A percentile compares a stretch with the other conserved stretches of the same genome.
phyloP scores from a whole-genome alignment of 2,888 invertebrate species.

The Eudemis profundana region DNA sequence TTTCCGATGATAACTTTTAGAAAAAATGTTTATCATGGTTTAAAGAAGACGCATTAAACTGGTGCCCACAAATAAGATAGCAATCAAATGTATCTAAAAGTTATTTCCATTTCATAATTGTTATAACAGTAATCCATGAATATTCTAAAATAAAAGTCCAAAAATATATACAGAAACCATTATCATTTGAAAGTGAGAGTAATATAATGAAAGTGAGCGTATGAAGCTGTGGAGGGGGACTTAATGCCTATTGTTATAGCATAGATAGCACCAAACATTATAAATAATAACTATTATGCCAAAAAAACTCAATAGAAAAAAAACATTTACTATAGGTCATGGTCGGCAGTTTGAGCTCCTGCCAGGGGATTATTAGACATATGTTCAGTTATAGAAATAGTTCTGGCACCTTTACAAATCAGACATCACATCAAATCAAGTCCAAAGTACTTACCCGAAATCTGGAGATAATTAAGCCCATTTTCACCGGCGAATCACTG shows the following conservation, averaged over 20 bases:
- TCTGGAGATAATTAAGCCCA: slow-evolving; percentile 88
- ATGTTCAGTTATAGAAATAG: slow-evolving; percentile 68
- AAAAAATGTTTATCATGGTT: too few species aligned
- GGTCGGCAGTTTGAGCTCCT: slow-evolving; percentile 72
- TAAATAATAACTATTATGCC: not conserved
- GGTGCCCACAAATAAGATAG: too few species aligned
- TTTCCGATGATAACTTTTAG: too few species aligned
- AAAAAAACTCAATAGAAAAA: slow-evolving; percentile 21
- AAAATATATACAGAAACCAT: not conserved
- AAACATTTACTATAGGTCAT: slow-evolving; percentile 59
- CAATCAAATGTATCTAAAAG: too few species aligned
- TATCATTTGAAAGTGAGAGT: slow-evolving; percentile 12
- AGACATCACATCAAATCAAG: slow-evolving; percentile 45
- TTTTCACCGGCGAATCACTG: slow-evolving; percentile 62
- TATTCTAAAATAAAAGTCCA: not conserved
- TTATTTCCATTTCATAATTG: too few species aligned
- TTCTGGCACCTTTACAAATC: slow-evolving; percentile 73
- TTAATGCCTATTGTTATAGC: not conserved
- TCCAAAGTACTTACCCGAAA: slow-evolving; percentile 86
- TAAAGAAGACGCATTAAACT: too few species aligned
- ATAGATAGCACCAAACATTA: not conserved
- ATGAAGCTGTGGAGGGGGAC: slow-evolving; percentile 11
- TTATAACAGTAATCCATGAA: not conserved
- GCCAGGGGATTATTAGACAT: slow-evolving; percentile 68
- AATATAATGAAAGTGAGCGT: slow-evolving; percentile 23